Conservation (phyloP, 2,888 invertebrate genomes). For the Harpagoxenus sublaevis region DNA sequence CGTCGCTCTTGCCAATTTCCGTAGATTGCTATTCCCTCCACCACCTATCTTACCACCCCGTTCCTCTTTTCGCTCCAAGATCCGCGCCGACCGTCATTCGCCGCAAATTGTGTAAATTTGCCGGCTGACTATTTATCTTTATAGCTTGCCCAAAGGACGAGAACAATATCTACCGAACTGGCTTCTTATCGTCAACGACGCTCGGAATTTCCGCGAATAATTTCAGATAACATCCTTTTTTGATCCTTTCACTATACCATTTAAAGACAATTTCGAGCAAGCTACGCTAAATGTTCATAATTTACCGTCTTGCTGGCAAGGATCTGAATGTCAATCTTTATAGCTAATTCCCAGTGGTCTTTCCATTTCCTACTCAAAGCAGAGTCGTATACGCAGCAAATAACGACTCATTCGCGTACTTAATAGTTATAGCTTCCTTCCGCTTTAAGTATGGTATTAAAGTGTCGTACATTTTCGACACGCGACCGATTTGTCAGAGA, state of each 20-base stretch:
- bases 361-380: slow-evolving; percentile 8
- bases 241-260: neutral
- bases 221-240: slow-evolving; percentile 15
- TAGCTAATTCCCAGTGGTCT: slow-evolving; percentile 12
- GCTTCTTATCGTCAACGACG: slow-evolving; percentile 54
- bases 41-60: slow-evolving; percentile 56
- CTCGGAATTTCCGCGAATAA: slow-evolving; percentile 78
- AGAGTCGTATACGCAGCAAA: neutral
- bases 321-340: neutral
- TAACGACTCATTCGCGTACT: slow-evolving; percentile 43
- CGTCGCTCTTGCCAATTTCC: slow-evolving; percentile 84
- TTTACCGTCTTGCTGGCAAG: neutral
- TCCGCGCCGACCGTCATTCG: slow-evolving; percentile 71
- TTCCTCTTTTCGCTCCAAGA: slow-evolving; percentile 59
- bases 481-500: slow-evolving; percentile 84
- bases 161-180: slow-evolving; percentile 55
- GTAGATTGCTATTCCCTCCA: slow-evolving; percentile 78
- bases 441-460: slow-evolving; percentile 56
- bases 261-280: neutral
- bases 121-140: slow-evolving; percentile 85
- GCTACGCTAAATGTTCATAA: neutral
- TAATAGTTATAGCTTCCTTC: slow-evolving; percentile 68
- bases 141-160: slow-evolving; percentile 79
- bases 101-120: slow-evolving; percentile 85
- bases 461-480: slow-evolving; percentile 68